Base-by-base conservation (phyloP, 2,797 vertebrate species). In the Spea hammondii region DNA sequence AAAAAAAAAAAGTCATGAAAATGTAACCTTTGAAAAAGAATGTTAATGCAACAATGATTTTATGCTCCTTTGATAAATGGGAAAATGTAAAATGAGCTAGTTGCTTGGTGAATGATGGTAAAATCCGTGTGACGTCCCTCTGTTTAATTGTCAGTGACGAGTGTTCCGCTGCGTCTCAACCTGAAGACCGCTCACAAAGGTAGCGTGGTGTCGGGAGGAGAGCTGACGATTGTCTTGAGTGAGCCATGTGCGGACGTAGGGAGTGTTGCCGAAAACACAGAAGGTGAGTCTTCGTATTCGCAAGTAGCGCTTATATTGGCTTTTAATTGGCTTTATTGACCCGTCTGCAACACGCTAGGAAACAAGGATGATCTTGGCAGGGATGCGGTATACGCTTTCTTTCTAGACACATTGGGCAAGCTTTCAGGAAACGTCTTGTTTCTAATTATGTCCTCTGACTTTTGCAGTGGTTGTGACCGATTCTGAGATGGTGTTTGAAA, bases 151-250 rank as follows among this genome's bases (percentile, higher is more conserved):
- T 14, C 91, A 99, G 97, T 97, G 94, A 96, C 97, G 92, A 98
- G 96, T 86, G 92, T 94, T 79, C 96, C 96, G 90, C 92, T 98
- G 89, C 96, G 92, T 90, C 92, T 98, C 90, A 94, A 93, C 89
- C 93, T 98, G 89, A 95, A 98, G 92, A 93, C 93, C 0, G 97
- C 97, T 92, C 96, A 96, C 95, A 97, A 95, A 95, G 95, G 96
- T 86, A 91, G 89, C 48, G 89, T 95, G 95, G 96, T 97, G 87
- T 94, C 93, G 0, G 94, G 94, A 14, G 96, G 96, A 51, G 96
- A 98, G 92, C 93, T 97, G 92, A 97, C 93, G 84, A 89, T 97
- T 92, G 95, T 96, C 93, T 94, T 96, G 95, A 95, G 96, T 32
- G 95, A 96, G 86, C 92, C 96, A 44, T 93, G 89, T 94, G 95